Percentiles rank a stretch among this genome's conserved stretches.
Evolutionary conservation across 2,888 invertebrate genomes (phyloP).

Genomic region (Caenorhabditis sp.): DNA sequence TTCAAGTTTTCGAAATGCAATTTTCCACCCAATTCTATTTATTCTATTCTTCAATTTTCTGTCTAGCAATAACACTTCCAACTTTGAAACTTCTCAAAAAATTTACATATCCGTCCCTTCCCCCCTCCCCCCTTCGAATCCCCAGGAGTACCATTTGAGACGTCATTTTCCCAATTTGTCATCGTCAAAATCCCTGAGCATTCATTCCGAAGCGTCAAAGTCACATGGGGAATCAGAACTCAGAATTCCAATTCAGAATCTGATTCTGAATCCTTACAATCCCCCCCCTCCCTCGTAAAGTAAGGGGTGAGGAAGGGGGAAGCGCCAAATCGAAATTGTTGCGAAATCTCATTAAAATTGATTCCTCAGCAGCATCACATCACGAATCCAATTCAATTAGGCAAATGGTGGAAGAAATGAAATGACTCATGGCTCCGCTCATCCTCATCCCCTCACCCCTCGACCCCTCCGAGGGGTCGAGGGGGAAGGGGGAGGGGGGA

Average conservation of each 20-base stretch:
- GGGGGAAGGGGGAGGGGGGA: background rate
- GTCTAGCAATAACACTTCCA: no score
- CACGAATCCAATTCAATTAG: slow-evolving; percentile 54
- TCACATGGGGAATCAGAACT: background rate
- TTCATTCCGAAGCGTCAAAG: background rate
- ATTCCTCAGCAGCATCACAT: no score
- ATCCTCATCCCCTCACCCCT: background rate
- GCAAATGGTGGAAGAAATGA: slow-evolving; percentile 26
- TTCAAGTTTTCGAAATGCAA: no score
- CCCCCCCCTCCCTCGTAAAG: background rate
- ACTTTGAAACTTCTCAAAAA: no score
- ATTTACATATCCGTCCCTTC: background rate
- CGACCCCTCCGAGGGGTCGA: background rate
- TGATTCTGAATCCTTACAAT: background rate
- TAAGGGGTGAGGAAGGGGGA: no score
- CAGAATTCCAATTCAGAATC: no score
- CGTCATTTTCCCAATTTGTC: background rate
- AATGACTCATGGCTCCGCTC: background rate
- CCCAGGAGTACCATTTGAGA: background rate
- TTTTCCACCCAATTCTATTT: no score
- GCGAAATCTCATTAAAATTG: slow-evolving; percentile 42
- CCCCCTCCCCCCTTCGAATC: no score
- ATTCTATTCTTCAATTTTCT: no score
- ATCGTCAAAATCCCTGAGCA: background rate
- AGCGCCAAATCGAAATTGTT: background rate